phyloP scores from a whole-genome alignment of 2,113 vertebrate genomes.

The Oryzias javanicus region DNA sequence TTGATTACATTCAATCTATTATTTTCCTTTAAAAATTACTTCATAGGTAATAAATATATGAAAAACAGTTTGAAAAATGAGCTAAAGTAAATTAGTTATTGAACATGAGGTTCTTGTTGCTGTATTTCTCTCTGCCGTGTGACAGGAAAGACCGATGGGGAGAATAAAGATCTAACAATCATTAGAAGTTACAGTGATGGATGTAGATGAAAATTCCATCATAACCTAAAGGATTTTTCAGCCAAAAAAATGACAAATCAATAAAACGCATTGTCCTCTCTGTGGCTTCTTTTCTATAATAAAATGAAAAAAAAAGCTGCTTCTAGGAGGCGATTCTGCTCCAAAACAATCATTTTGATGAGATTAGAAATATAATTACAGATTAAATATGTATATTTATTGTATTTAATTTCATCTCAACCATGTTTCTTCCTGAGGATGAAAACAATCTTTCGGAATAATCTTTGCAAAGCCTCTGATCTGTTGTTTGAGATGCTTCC shows the following conservation, averaged over 20 bases:
- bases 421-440: background rate
- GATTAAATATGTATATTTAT: background rate
- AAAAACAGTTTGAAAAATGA: constrained; percentile 35
- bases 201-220: constrained; percentile 49
- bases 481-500: background rate
- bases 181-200: constrained; percentile 50
- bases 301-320: background rate
- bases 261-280: constrained; percentile 27
- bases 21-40: background rate
- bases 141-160: constrained; percentile 39
- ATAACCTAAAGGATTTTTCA: constrained; percentile 53
- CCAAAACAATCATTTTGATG: constrained; percentile 1
- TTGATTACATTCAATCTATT: too few species aligned
- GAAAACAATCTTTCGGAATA: background rate
- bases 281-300: constrained; percentile 9
- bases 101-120: constrained; percentile 37
- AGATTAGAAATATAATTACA: constrained; percentile 1
- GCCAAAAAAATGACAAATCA: constrained; percentile 51
- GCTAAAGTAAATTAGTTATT: constrained; percentile 63
- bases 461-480: background rate
- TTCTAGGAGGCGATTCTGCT: background rate
- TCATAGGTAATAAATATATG: background rate
- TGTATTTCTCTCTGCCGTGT: constrained; percentile 45
- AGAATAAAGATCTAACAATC: constrained; percentile 32
- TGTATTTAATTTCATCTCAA: background rate